phyloP scores from a whole-genome alignment of 1,140 invertebrate genomes.

The Bombus confusus region DNA sequence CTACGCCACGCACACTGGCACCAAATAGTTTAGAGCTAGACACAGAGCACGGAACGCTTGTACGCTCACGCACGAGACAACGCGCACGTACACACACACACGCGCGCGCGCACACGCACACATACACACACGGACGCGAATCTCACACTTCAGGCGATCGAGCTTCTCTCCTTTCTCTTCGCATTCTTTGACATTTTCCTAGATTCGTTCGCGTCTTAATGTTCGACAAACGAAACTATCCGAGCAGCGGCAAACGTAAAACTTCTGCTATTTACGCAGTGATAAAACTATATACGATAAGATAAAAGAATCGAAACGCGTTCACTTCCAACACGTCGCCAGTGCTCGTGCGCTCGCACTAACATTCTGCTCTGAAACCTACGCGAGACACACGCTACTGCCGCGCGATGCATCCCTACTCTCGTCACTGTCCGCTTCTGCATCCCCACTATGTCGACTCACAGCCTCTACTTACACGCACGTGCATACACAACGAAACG shows the following conservation, averaged over 20 bases:
- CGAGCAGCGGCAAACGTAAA: too few relatives aligned
- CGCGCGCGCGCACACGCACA: neutral
- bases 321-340: neutral
- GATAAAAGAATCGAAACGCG: neutral
- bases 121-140: neutral
- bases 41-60: neutral
- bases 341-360: neutral
- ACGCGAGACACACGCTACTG: constrained; percentile 22
- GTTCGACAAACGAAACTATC: neutral
- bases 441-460: neutral
- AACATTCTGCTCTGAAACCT: neutral
- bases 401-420: constrained; percentile 20
- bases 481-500: neutral
- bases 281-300: constrained; percentile 6
- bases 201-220: neutral
- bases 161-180: constrained; percentile 54
- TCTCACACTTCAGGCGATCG: constrained; percentile 42
- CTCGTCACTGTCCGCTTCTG: neutral
- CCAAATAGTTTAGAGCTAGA: neutral
- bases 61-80: neutral
- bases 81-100: neutral
- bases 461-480: neutral
- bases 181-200: constrained; percentile 39
- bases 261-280: neutral
- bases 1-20: neutral